Conservation (phyloP, 1,140 invertebrate genomes). For the Ooceraea biroi region DNA sequence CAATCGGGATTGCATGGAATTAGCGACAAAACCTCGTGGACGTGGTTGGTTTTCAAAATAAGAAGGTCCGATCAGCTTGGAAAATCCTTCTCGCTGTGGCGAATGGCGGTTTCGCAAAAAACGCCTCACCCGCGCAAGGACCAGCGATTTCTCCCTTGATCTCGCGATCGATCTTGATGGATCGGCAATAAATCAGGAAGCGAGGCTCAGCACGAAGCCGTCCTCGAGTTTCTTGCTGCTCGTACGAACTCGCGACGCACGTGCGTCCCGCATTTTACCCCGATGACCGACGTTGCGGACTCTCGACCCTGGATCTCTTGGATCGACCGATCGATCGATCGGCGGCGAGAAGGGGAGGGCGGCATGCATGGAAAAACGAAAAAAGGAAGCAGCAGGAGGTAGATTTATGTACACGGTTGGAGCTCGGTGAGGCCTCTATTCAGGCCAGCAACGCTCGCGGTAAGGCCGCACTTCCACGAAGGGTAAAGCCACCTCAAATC, state of each 20-base stretch:
- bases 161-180: constrained; percentile 35
- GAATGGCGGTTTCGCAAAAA: constrained; percentile 19
- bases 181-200: constrained; percentile 72
- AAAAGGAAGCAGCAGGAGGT: constrained; percentile 12
- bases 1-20: neutral
- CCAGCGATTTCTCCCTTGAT: too few relatives aligned
- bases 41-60: constrained; percentile 51
- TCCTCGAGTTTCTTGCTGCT: constrained; percentile 63
- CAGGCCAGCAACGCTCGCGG: constrained; percentile 80
- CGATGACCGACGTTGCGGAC: constrained; percentile 45
- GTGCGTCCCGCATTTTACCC: constrained; percentile 68
- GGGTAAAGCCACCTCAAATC: constrained; percentile 82
- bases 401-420: constrained; percentile 64
- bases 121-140: constrained; percentile 45
- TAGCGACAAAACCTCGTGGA: constrained; percentile 19
- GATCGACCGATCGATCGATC: neutral
- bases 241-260: constrained; percentile 37
- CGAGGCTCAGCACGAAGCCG: constrained; percentile 38
- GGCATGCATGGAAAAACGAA: neutral
- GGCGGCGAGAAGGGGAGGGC: constrained; percentile 1
- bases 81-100: constrained; percentile 29
- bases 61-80: constrained; percentile 29
- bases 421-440: constrained; percentile 76
- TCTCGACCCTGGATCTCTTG: constrained; percentile 32
- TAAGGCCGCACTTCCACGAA: constrained; percentile 83